Percentiles rank a stretch among this genome's conserved stretches.
These are phyloP conservation scores for Drosophila leonis DNA, from an alignment of 2,888 invertebrate species.

Conservation along the genomic window DNA sequence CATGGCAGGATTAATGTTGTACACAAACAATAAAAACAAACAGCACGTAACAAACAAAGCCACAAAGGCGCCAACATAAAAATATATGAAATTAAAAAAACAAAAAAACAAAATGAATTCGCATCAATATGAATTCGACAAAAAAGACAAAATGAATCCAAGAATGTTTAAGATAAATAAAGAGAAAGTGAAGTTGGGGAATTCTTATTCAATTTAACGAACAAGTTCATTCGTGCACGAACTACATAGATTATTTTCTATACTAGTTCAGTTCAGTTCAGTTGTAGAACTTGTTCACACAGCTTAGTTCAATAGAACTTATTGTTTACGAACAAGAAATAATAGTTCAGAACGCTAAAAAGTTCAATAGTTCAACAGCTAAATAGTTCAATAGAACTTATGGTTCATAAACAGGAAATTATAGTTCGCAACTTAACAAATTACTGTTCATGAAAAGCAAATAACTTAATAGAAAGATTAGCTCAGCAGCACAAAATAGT, in stretches of 20 bases:
- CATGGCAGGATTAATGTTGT: slow-evolving; percentile 68
- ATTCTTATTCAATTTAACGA: neutral
- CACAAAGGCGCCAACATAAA: slow-evolving; percentile 64
- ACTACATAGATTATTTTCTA: neutral
- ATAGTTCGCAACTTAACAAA: too few relatives aligned
- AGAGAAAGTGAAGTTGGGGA: neutral
- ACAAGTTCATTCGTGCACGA: neutral
- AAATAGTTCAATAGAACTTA: neutral
- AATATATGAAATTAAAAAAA: slow-evolving; percentile 29
- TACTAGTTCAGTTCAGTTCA: neutral
- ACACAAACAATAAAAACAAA: slow-evolving; percentile 77
- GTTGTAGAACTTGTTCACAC: neutral
- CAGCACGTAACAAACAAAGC: slow-evolving; percentile 68
- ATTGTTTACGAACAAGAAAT: too few relatives aligned
- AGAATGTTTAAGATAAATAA: neutral
- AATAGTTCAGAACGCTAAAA: too few relatives aligned
- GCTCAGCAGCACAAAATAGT: neutral
- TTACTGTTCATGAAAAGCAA: neutral
- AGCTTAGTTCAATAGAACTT: neutral
- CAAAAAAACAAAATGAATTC: slow-evolving; percentile 15
- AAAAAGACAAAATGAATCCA: slow-evolving; percentile 23
- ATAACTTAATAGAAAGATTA: neutral
- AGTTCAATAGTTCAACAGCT: neutral
- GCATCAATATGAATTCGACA: slow-evolving; percentile 34
- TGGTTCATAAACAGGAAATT: neutral